Evolutionary conservation across 1,140 invertebrate genomes (phyloP), one percentile per base, ranked within the genome.

Genomic region (Gonatopus flavifemur): DNA sequence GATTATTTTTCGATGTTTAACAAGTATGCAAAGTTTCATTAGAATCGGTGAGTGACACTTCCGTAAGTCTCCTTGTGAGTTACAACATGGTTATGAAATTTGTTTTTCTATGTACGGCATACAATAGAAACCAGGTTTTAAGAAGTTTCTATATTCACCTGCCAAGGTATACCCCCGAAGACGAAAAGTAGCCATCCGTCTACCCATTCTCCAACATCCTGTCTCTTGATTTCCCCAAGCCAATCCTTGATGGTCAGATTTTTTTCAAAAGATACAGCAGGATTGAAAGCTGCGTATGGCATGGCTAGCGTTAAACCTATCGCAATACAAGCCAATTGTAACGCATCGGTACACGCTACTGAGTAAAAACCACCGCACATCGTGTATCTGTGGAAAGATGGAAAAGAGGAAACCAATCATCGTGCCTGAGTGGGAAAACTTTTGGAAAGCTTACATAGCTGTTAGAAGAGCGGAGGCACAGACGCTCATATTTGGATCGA

Each of bases 91-190:
- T n/a, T n/a, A n/a, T n/a, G n/a, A n/a, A n/a, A n/a, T n/a, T n/a
- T n/a, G n/a, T n/a, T n/a, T n/a, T n/a, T n/a, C n/a, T n/a, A n/a
- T n/a, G n/a, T n/a, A n/a, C n/a, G n/a, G n/a, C n/a, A n/a, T n/a
- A n/a, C n/a, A n/a, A n/a, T n/a, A n/a, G n/a, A n/a, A n/a, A n/a
- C n/a, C n/a, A n/a, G n/a, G n/a, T n/a, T n/a, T n/a, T n/a, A n/a
- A n/a, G n/a, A n/a, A n/a, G n/a, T n/a, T n/a, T n/a, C 19, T 35
- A 13, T 41, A 48, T 59, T 44, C 61, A 89, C 88, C 84, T 92
- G 90, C 88, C 89, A 93, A 24, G 90, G 89, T 59, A 93, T 90
- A 39, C 90, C 90, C 3, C 90, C 90, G 67, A 92, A 89, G 25
- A 88, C 81, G 4, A 91, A 76, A 15, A 92, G 76, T 6, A 92